Evolutionary conservation across 2,888 invertebrate species (phyloP), one percentile per base, ranked within the genome.

Genomic region (Hoplodrina ambigua): DNA sequence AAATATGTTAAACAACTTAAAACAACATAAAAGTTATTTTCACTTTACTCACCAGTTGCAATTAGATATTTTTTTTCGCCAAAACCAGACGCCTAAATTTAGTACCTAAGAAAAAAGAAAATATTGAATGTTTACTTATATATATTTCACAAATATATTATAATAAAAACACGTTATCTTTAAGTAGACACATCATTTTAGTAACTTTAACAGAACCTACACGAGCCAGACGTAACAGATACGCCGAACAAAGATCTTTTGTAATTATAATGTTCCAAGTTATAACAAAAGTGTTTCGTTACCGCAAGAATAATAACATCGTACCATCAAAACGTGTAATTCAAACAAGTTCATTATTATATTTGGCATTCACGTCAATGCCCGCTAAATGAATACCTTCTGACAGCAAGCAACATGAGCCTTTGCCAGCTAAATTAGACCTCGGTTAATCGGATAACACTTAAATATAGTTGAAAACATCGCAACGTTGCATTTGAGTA

Each of bases 371-470:
- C 72, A 79, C 59, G 78, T 76, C 78, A 76, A 72, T 80, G 69
- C 64, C 55, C 55, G 33, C 30, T 66, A 63, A 84, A 79, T 78
- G 75, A 83, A 81, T 76, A 73, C 72, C 59, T 73, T 69, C 75
- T 82, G 85, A 85, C 84, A 83, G 74, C 68, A 30, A 64, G 79
- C 65, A 81, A 85, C 72, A 73, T 74, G 72, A 83, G 75, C 77
- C 75, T 76, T 72, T 69, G 53, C 67, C 69, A 82, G 72, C 50
- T n/a, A 74, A 82, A 77, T 84, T 84, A 75, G 81, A 72, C 75
- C 56, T 33, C 25, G 33, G 69, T 78, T 82, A 75, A 80, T 73
- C 67, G 53, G 73, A 78, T 85, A 79, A 79, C 50, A 62, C 56
- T 53, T 54, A 58, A 71, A 65, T 71, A 76, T 70, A 68, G 66